Percentiles rank a stretch among this genome's conserved stretches.
Evolutionary conservation across 2,797 vertebrate species (phyloP).

Genomic region (Heteromormyrus szaboi): DNA sequence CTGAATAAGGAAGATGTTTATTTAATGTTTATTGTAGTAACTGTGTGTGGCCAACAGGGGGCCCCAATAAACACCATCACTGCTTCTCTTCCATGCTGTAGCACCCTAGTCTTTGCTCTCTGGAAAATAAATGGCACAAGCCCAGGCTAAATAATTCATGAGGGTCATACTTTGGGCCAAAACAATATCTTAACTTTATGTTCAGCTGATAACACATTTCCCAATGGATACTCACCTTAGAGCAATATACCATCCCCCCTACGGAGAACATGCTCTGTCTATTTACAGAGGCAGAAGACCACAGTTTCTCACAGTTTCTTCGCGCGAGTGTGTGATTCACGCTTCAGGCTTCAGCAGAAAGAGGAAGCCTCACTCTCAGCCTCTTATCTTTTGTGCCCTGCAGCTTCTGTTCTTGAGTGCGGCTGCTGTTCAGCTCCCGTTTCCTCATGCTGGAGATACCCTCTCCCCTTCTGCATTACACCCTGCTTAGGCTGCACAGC

Average conservation of each 20-base stretch:
- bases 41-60: not conserved
- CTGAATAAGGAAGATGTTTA: not conserved
- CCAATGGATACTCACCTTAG: not conserved
- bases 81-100: not conserved
- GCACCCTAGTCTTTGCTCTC: not conserved
- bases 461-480: conserved; percentile 42
- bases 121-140: not conserved
- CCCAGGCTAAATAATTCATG: not conserved
- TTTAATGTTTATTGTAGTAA: not conserved
- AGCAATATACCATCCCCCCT: not conserved
- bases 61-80: not conserved
- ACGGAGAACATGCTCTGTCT: not conserved
- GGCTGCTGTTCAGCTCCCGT: conserved; percentile 30
- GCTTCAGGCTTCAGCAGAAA: too few relatives aligned
- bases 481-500: conserved; percentile 11
- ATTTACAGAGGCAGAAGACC: not conserved
- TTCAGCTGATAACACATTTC: not conserved
- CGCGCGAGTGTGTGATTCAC: not conserved
- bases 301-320: not conserved
- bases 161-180: not conserved
- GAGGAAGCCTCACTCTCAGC: not conserved
- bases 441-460: conserved; percentile 32
- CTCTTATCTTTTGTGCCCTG: conserved; percentile 18
- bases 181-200: not conserved
- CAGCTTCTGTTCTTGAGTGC: conserved; percentile 37